Base-by-base conservation (phyloP, 2,113 vertebrate genomes). In the Sorex araneus region DNA sequence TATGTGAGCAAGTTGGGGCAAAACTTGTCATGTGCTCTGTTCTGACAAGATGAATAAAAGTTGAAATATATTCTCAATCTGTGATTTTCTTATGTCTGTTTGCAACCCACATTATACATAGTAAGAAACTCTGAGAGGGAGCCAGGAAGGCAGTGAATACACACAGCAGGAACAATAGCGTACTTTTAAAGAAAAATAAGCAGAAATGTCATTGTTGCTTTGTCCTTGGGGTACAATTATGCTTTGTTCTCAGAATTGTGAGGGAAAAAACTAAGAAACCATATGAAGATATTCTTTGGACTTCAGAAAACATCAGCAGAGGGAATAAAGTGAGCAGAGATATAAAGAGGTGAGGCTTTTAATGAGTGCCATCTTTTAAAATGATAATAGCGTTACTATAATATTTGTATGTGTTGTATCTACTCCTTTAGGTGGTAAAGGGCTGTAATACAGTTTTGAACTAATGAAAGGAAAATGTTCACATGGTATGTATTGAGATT, bases 111-210 rank as follows among this genome's bases (percentile, higher is more conserved):
- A 81, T 84, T 94, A 93, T 71, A 89, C 84, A 89, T 21, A 87
- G 45, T 67, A 79, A 88, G 64, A 80, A 90, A 79, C 28, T 90
- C 79, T 94, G 67, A 47, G 92, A 89, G 25, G 64, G 87, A 95
- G 80, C 74, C 89, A 82, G 60, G 69, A 94, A 91, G 40, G 80
- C 86, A 95, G 57, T 66, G 84, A 92, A 92, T 77, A 23, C 71
- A 95, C 89, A 94, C 50, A 91, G 74, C 64, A 87, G 69, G 96
- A 96, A 96, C 93, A 96, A 96, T 93, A 92, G 87, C 60, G 60
- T 57, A 96, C 89, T 96, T 96, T 93, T 92, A 94, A 94, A 88
- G 84, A 89, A 94, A 95, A 96, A 93, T 92, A 92, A 92, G 94
- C 80, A 91, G 84, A 94, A 92, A 36, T 95, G 89, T 83, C 93